Percentiles rank a stretch among this genome's conserved stretches.
phyloP scores from a whole-genome alignment of 2,888 invertebrate genomes.

The Drosophila algonquin region DNA sequence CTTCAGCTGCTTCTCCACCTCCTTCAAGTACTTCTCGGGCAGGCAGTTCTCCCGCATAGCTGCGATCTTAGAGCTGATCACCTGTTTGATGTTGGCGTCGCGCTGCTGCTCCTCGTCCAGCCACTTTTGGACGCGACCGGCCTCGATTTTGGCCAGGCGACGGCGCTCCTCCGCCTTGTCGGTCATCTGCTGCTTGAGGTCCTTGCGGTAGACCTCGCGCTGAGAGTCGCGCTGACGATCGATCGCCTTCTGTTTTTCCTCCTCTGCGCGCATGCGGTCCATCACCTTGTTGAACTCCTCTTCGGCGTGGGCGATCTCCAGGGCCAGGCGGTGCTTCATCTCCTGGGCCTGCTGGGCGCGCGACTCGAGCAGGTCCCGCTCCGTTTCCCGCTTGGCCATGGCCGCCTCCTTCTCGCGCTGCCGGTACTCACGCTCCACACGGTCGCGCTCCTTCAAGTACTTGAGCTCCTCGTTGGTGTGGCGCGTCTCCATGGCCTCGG shows the following conservation, averaged over 20 bases:
- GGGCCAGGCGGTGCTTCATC: constrained; percentile 79
- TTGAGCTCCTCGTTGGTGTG: constrained; percentile 80
- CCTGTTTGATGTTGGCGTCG: constrained; percentile 80
- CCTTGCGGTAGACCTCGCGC: constrained; percentile 79
- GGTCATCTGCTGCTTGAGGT: constrained; percentile 83
- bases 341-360: constrained; percentile 81
- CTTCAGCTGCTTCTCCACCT: constrained; percentile 82
- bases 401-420: constrained; percentile 81
- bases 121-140: constrained; percentile 79
- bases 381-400: constrained; percentile 76
- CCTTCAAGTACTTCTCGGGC: constrained; percentile 83
- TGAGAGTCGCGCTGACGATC: constrained; percentile 71
- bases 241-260: constrained; percentile 74
- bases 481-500: constrained; percentile 79
- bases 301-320: constrained; percentile 82
- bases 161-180: constrained; percentile 81
- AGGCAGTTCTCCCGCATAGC: constrained; percentile 83
- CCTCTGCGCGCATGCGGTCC: constrained; percentile 80
- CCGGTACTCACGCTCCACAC: constrained; percentile 83
- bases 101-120: constrained; percentile 81
- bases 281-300: constrained; percentile 80
- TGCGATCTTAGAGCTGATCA: constrained; percentile 81
- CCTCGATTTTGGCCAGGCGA: constrained; percentile 73
- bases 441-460: constrained; percentile 82
- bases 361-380: constrained; percentile 77